Evolutionary conservation across 2,888 invertebrate species (phyloP).

Genomic region (Meghimatium bilineatum): DNA sequence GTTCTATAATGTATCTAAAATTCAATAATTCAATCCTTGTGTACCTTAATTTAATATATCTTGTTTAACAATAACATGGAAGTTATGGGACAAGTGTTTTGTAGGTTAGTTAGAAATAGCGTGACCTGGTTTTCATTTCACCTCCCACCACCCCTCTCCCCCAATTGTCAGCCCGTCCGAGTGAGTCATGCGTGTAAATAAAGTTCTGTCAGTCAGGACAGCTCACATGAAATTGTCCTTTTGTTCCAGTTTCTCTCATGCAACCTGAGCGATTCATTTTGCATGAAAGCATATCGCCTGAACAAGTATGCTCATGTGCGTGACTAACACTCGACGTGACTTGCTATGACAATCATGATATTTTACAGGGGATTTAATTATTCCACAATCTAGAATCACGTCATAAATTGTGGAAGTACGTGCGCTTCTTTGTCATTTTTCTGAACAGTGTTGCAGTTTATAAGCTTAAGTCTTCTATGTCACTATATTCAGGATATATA

Average conservation of each 20-base stretch:
- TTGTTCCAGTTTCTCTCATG: conserved; percentile 2
- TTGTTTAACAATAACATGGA: too few species aligned
- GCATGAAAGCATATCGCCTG: neutral
- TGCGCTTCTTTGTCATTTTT: too few species aligned
- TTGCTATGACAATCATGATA: neutral
- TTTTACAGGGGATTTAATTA: neutral
- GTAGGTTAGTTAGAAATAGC: neutral
- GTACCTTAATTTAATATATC: too few species aligned
- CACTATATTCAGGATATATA: too few species aligned
- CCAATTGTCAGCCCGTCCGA: conserved; percentile 9
- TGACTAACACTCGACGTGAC: neutral
- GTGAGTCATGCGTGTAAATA: conserved; percentile 22
- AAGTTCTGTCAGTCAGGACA: neutral
- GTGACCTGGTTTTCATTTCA: neutral
- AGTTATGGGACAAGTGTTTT: neutral
- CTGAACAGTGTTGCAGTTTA: too few species aligned
- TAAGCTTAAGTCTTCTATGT: too few species aligned
- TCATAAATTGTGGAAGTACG: too few species aligned
- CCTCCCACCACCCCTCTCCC: too few species aligned
- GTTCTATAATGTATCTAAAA: too few species aligned
- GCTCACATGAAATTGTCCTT: conserved; percentile 4
- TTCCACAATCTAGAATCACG: neutral
- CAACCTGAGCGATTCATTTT: neutral
- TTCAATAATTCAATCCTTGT: neutral
- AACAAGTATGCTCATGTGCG: neutral